Evolutionary conservation across 2,797 vertebrate genomes (phyloP), one percentile per base, ranked within the genome.

Genomic region (Lacerta agilis): DNA sequence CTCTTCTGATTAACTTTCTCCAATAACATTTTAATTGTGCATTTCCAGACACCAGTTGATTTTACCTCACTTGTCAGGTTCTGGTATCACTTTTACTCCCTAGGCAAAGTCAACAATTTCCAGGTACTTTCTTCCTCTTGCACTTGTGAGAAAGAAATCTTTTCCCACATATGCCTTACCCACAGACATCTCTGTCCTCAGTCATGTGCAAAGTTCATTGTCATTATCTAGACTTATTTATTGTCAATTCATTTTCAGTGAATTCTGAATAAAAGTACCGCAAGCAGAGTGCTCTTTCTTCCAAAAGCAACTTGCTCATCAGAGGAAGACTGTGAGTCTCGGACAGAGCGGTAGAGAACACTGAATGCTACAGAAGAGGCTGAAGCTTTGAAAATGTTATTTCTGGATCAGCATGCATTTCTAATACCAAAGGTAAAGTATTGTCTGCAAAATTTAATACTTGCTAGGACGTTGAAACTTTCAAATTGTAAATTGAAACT

Each of bases 391-490:
- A 94, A 95, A 89, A 96, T 96, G 88, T 97, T 99, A 4, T 87
- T 97, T 83, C 95, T 97, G 20, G 98, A 98, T 29, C 96, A 95
- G 90, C 94, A 97, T 41, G 98, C 98, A 64, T 99, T 98, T 96
- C 95, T 98, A 81, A 92, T 98, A 67, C 99, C 98, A 4, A 98
- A 99, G 98, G 98, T 99, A 97, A 96, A 92, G 4, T 86, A 10
- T 20, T 9, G 43, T 64, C 66, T 91, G 18, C 17, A 23, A 27
- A 58, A 69, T 45, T 43, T 29, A 69, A n/a, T 36, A 27, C 23
- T 38, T 36, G 23, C 2, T 17, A 83, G 25, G 41, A 13, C 4
- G 78, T 72, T 17, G 86, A 76, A 27, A 38, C 5, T 55, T 49
- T 73, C 69, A 38, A 27, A 1, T 77, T 92, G 3, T 33, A 10